Base-by-base conservation (phyloP, 2,888 invertebrate species). In the Globia sparganii region DNA sequence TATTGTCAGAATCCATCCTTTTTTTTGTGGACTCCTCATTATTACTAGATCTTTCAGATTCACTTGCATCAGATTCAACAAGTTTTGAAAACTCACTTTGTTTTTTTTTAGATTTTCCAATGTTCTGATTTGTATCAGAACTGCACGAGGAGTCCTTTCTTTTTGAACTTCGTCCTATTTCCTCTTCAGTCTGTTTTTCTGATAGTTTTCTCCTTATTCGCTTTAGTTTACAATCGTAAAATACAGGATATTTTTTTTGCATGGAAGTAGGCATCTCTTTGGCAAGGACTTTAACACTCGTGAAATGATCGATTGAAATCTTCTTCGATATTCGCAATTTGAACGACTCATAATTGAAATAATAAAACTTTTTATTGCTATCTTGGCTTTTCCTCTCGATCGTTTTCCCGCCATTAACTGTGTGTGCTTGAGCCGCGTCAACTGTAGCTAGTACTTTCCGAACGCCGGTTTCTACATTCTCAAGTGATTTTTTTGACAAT, bases 401-500 rank as follows among this genome's bases (percentile, higher is more conserved):
- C 31, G 49, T 79, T 87, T 91, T 91, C 89, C 91, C 92, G 91
- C 91, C 91, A 90, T 83, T 80, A 66, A 73, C 82, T 13, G 85
- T 83, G 4, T 91, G 81, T 46, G 88, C 84, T 82, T 95, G 93
- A 56, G 91, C 86, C 31, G 84, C 87, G 68, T 91, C 90, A 81
- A 95, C 89, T 72, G 89, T 81, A n/a, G 91, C 88, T 71, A 94
- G 87, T 77, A 95, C 90, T 85, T 92, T 94, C 78, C 93, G 93
- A 25, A 97, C 93, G 71, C 94, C 94, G 78, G 85, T 88, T 87
- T 96, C 96, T 2, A 97, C 96, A 88, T 95, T 96, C 59, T 94
- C 93, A 18, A 97, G 91, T 0, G 97, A 96, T 87, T 95, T 96
- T 90, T 95, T 96, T 62, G 97, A 96, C 83, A 96, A 91, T 86